Conservation (phyloP, 2,797 vertebrate species). For the Amblyraja radiata region DNA sequence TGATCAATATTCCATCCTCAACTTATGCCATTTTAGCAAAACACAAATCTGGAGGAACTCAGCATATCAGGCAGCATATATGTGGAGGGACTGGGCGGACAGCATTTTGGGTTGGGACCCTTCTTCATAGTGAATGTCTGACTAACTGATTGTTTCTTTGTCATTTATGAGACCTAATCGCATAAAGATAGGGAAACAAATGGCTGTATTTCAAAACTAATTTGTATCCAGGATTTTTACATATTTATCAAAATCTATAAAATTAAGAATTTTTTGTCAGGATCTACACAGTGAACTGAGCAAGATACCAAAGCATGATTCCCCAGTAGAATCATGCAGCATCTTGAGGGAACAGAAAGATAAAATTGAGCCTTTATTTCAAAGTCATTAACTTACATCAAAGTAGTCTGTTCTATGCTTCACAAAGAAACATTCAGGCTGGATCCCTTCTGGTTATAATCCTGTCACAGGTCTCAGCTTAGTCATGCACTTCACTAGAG, state of each 20-base stretch:
- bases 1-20: neutral
- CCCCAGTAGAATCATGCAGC: neutral
- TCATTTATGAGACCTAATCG: neutral
- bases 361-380: neutral
- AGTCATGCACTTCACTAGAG: slow-evolving; percentile 18
- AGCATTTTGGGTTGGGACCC: no score
- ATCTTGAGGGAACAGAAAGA: neutral
- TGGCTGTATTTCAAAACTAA: neutral
- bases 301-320: neutral
- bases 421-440: neutral
- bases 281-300: neutral
- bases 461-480: neutral
- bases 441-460: neutral
- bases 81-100: no score
- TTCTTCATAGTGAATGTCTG: no score
- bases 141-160: neutral
- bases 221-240: neutral
- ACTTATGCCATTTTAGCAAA: no score
- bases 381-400: neutral
- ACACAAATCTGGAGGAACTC: no score
- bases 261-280: neutral
- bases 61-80: no score
- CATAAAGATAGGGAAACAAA: neutral
- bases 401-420: neutral
- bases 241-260: neutral